Evolutionary conservation across 2,113 vertebrate genomes (phyloP), one percentile per base, ranked within the genome.

Genomic region (Microcebus griseorufus): DNA sequence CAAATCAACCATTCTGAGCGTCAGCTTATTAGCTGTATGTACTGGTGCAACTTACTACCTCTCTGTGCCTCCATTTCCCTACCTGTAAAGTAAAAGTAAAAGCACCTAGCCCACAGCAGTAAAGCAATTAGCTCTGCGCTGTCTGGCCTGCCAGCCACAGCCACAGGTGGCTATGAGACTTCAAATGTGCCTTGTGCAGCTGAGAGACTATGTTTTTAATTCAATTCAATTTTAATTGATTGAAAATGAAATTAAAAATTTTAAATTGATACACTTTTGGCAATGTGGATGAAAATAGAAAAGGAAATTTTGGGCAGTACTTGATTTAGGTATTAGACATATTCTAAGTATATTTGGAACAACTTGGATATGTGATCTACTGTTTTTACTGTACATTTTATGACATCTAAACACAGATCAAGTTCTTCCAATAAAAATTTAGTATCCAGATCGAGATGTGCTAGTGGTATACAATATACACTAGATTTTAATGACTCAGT

Each of bases 401-500:
- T 27, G 11, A 94, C 94, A 67, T 27, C 27, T 80, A 93, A 95
- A 83, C 79, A 64, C 3, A 70, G 11, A 23, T 55, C 32, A 79
- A 51, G 17, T 85, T 73, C 70, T 89, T 91, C 51, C 64, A 93
- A 16, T 45, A 45, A 81, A 95, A 90, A 91, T 20, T 60, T 75
- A 86, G 18, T n/a, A 25, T 51, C 27, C 48, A 75, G 69, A 45
- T 67, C 48, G 27, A 73, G 9, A 85, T 48, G 13, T 62, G 9
- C 14, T 42, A 6, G 78, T 53, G 29, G 88, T 55, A 9, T 39
- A 67, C 60, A 85, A 84, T 53, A 39, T 29, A 80, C 13, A 84
- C 34, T 53, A 16, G 17, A 55, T 76, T 85, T 84, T 14, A 73
- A 70, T 81, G 76, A 93, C 48, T 93, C 88, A 55, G 58, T 67